Evolutionary conservation across 2,113 vertebrate genomes (phyloP).

Genomic region (Phaethornis superciliosus): DNA sequence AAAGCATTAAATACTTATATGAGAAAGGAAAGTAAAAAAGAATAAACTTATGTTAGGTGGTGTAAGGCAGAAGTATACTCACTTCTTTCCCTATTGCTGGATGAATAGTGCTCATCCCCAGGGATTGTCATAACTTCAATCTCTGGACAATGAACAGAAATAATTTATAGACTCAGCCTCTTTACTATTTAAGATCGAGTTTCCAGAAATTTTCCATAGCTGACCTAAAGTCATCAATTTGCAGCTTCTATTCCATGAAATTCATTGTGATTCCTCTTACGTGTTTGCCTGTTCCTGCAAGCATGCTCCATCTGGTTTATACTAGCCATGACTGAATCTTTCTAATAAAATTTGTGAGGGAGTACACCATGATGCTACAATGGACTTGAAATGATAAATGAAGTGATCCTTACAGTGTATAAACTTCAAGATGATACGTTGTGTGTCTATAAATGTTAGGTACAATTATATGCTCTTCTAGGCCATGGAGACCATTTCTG

Average conservation of each 20-base stretch:
- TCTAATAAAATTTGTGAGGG: background rate
- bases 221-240: background rate
- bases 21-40: background rate
- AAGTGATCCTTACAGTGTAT: background rate
- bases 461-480: constrained; percentile 10
- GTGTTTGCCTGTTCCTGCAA: background rate
- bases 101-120: background rate
- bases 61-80: background rate
- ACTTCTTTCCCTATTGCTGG: background rate
- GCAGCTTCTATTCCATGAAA: background rate
- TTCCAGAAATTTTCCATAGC: background rate
- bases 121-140: background rate
- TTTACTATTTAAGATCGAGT: background rate
- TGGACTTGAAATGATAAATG: background rate
- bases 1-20: background rate
- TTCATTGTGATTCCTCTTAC: background rate
- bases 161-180: background rate
- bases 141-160: background rate
- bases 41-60: background rate
- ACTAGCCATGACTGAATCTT: background rate
- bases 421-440: background rate
- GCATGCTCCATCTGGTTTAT: background rate
- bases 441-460: background rate
- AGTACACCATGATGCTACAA: background rate
- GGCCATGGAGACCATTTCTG: background rate